Percentiles rank a stretch among this genome's conserved stretches.
phyloP scores from a whole-genome alignment of 92 coral and sea anemone genomes.

The Siderastrea siderea region DNA sequence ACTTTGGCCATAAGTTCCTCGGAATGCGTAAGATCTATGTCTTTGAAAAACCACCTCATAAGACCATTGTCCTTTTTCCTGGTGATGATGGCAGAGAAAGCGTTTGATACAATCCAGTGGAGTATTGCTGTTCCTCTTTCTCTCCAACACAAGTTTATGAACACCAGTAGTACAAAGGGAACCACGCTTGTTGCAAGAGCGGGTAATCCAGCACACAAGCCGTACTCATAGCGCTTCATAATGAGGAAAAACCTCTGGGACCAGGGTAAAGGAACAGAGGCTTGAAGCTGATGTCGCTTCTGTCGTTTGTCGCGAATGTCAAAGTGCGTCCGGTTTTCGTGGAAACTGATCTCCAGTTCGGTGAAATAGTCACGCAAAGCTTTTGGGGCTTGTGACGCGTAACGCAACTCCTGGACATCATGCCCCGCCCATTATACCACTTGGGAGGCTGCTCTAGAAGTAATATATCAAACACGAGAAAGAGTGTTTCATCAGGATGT shows the following conservation, averaged over 20 bases:
- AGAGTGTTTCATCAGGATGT: no score
- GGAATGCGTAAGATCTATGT: slow-evolving; percentile 20
- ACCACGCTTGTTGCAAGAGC: slow-evolving; percentile 26
- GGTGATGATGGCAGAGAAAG: slow-evolving; percentile 11
- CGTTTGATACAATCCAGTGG: slow-evolving; percentile 28
- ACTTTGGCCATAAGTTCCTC: slow-evolving; percentile 26
- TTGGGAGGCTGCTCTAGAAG: no score
- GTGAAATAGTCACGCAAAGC: neutral
- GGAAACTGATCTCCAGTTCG: neutral
- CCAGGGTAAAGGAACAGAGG: no score
- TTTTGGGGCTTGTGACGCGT: neutral
- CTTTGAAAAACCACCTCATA: slow-evolving; percentile 33
- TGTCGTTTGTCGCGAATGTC: no score
- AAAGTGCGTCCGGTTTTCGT: neutral
- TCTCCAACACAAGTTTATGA: neutral
- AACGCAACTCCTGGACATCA: neutral
- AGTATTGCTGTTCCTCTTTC: neutral
- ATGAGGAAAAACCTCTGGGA: neutral
- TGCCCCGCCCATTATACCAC: no score
- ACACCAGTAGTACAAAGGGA: neutral
- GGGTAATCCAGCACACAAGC: slow-evolving; percentile 3
- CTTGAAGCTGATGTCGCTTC: no score
- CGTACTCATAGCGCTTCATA: slow-evolving; percentile 37
- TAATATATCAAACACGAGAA: no score
- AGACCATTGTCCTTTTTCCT: slow-evolving; percentile 31